Evolutionary conservation across 2,113 vertebrate species (phyloP), one percentile per base, ranked within the genome.

Genomic region (Cnemophilus loriae): DNA sequence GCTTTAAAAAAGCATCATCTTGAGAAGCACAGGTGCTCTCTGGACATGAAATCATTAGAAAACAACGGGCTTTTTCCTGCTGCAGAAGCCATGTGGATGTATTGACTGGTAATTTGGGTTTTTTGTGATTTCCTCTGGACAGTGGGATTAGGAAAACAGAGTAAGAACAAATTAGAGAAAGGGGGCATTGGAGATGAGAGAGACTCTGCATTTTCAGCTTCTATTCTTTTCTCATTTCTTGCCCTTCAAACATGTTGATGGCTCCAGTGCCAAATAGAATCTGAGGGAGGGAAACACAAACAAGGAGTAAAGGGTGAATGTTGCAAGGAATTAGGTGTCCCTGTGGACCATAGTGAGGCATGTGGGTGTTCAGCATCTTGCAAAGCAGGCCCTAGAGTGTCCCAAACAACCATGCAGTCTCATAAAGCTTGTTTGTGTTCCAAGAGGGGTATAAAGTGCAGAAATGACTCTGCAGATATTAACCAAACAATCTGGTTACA

Each of bases 21-120:
- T 35, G 22, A 67, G 79, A 37, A 35, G 57, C 37, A 35, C 5
- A 23, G 42, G 6, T 4, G 21, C 8, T 55, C 52, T 71, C 41
- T 74, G 63, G 11, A 10, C 57, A 13, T 41, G 35, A 50, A 68
- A 57, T 23, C 16, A 14, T 13, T 32, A 20, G 33, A 59, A 55
- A 63, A 21, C 10, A 11, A 7, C 0, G 26, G 13, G 28, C 15
- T 84, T 26, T 30, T n/a, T 32, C 13, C 32, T 75, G 52, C 33
- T 85, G 57, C 57, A 75, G 39, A 35, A 61, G 6, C 19, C 35
- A 7, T 6, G 28, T 13, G 24, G 24, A 68, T 52, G 14, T 28
- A 49, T 5, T 44, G 20, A 32, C 3, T 68, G 46, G 8, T 41
- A 24, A 59, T 26, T 21, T 32, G 3, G 2, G 0, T 0, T 41